phyloP scores from a whole-genome alignment of 2,113 vertebrate genomes.

The Lethenteron camtschaticum region DNA sequence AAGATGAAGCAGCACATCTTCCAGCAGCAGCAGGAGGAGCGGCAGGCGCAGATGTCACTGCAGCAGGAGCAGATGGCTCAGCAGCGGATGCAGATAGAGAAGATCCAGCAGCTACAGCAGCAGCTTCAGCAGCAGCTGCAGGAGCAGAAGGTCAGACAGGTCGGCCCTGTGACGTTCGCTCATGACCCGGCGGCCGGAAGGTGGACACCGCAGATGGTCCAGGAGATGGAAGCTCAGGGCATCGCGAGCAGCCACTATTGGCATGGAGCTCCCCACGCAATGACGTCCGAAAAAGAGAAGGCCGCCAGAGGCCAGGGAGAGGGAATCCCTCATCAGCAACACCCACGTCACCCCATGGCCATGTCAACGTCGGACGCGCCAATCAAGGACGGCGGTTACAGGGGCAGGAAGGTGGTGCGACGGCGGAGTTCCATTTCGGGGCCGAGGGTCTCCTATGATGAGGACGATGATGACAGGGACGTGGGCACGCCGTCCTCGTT shows the following conservation, averaged over 20 bases:
- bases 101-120: slow-evolving; percentile 88
- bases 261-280: too few relatives aligned
- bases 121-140: slow-evolving; percentile 88
- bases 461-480: background rate
- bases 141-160: slow-evolving; percentile 55
- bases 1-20: slow-evolving; percentile 90
- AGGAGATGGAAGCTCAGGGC: too few relatives aligned
- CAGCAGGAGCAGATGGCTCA: slow-evolving; percentile 91
- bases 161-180: background rate
- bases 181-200: background rate
- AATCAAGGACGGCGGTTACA: background rate
- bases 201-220: too few relatives aligned
- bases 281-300: too few relatives aligned
- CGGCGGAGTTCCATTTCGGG: slow-evolving; percentile 5
- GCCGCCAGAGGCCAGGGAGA: too few relatives aligned
- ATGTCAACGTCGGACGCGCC: background rate
- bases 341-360: background rate
- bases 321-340: too few relatives aligned
- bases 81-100: slow-evolving; percentile 78
- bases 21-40: slow-evolving; percentile 80
- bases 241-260: too few relatives aligned
- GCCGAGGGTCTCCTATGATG: background rate
- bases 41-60: slow-evolving; percentile 69
- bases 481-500: background rate
- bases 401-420: background rate